Evolutionary conservation across 2,797 vertebrate genomes (phyloP), one percentile per base, ranked within the genome.

Genomic region (Lophius americanus): DNA sequence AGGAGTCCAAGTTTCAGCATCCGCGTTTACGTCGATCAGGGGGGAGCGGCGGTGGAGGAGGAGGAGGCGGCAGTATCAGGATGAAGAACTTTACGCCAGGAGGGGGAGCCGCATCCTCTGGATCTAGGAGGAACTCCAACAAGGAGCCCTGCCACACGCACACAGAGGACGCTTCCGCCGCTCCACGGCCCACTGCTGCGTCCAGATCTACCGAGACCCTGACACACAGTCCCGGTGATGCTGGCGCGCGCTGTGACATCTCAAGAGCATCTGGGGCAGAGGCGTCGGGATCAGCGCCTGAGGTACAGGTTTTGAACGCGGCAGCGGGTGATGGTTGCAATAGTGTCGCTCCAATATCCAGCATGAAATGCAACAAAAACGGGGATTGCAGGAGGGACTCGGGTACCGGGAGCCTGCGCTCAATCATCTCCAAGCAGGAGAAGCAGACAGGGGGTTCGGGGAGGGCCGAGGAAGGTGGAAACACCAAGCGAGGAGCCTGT

Each of bases 321-420:
- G 76, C 88, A 70, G 79, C 82, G 62, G 85, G 90, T 83, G 85
- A 91, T 86, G 91, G 88, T 89, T 73, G 87, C 84, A 88, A 78
- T 75, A 82, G 77, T 64, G 70, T 82, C 79, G 89, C 87, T 85
- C 80, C 92, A 49, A 70, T 88, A 88, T 89, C 89, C 84, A 93
- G 88, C 80, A 94, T 94, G 93, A 95, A 95, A 92, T 94, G 94
- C 92, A 94, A 92, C 93, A 94, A 94, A 86, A 95, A 95, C 94
- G 94, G 94, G 82, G 94, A 95, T 89, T 95, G 94, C 92, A 93
- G 93, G 87, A 88, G 94, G 87, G 93, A 91, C 91, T 94, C 93
- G 12, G 92, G 92, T 44, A 93, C 92, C 76, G 93, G 92, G 82
- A 95, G 94, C 85, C 90, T 94, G 78, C 92, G 93, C 83, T 94